Percentiles rank a stretch among this genome's conserved stretches.
Conservation (phyloP, 2,797 vertebrate genomes). For the Myripristis jacobus region DNA sequence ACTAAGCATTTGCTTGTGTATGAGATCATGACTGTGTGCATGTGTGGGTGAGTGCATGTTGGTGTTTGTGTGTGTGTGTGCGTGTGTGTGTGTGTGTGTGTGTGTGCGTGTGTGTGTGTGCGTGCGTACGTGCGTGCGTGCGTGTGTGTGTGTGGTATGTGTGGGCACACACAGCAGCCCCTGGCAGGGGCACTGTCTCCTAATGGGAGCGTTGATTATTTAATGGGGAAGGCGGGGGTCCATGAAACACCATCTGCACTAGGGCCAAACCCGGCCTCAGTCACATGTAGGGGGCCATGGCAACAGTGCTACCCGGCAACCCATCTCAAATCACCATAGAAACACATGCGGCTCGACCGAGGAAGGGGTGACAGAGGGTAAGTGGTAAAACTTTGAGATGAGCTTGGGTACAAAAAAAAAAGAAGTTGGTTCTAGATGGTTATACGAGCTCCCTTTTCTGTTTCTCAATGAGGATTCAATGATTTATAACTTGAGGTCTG, state of each 20-base stretch:
- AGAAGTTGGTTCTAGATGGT: conserved; percentile 30
- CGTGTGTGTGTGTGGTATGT: not conserved
- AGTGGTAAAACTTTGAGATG: conserved; percentile 20
- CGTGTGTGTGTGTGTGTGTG: no score
- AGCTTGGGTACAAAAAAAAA: conserved; percentile 7
- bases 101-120: not conserved
- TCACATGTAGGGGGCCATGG: conserved; percentile 8
- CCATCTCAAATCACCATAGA: conserved; percentile 30
- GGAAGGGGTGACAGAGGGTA: conserved; percentile 7
- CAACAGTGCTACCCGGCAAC: not conserved
- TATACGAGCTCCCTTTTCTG: conserved; percentile 34
- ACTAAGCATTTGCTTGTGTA: conserved; percentile 3
- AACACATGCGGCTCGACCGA: conserved; percentile 6
- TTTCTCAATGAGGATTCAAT: conserved; percentile 43
- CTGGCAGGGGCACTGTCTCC: conserved; percentile 2
- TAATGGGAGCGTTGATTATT: conserved; percentile 25
- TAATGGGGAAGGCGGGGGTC: conserved; percentile 26
- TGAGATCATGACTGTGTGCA: not conserved
- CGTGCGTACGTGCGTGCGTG: no score
- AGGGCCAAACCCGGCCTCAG: not conserved
- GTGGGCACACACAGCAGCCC: not conserved
- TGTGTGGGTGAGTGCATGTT: no score
- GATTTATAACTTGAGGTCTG: conserved; percentile 53
- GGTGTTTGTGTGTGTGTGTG: not conserved
- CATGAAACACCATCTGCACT: conserved; percentile 34